A percentile compares a stretch with the other conserved stretches of the same genome.
phyloP scores from a whole-genome alignment of 1,140 invertebrate species.

The Drosophila varians region DNA sequence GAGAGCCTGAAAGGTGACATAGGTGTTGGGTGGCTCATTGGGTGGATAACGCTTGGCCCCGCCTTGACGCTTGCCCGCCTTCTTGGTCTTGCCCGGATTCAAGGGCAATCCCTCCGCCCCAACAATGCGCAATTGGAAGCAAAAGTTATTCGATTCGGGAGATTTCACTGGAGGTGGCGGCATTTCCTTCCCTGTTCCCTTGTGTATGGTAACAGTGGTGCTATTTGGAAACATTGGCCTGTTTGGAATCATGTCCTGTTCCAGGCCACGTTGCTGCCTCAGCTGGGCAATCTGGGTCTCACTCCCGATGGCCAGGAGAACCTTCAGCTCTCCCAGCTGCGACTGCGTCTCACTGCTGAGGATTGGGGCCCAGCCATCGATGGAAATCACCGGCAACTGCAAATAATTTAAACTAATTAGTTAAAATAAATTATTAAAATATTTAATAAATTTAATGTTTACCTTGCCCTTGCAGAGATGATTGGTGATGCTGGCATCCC shows the following conservation, averaged over 20 bases:
- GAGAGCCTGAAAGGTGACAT: conserved; percentile 86
- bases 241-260: conserved; percentile 52
- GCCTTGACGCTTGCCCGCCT: conserved; percentile 60
- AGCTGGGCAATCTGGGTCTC: conserved; percentile 86
- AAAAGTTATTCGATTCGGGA: conserved; percentile 44
- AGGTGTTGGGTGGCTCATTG: conserved; percentile 85
- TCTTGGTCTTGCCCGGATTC: conserved; percentile 81
- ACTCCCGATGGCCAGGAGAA: conserved; percentile 86
- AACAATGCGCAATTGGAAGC: conserved; percentile 85
- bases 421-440: neutral
- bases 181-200: neutral
- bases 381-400: conserved; percentile 86
- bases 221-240: too few relatives aligned
- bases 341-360: conserved; percentile 83
- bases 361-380: conserved; percentile 86
- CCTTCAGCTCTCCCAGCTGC: conserved; percentile 85
- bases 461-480: conserved; percentile 84
- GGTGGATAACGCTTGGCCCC: conserved; percentile 59
- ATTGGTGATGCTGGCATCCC: conserved; percentile 85
- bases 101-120: conserved; percentile 86
- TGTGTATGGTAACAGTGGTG: neutral
- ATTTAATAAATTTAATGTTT: neutral
- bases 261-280: conserved; percentile 84
- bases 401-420: neutral
- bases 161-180: conserved; percentile 12